Evolutionary conservation across 2,888 invertebrate species (phyloP), one percentile per base, ranked within the genome.

Genomic region (Callyntrura guangdongensis): DNA sequence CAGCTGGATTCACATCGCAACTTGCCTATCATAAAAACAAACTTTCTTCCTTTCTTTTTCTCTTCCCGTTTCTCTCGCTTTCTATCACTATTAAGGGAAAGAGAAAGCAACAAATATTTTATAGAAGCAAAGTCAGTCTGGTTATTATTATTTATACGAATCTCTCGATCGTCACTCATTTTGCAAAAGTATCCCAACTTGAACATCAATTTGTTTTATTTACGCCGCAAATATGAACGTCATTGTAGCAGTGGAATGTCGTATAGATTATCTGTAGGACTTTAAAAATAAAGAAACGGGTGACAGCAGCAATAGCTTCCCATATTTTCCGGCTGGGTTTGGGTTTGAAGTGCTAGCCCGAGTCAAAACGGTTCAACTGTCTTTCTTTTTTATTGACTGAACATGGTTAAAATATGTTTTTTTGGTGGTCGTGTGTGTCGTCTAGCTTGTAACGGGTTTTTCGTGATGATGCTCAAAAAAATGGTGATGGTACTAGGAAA

Each of bases 1-100:
- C 86, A 74, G 49, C 77, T 64, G 61, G 64, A 86, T 86, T 86
- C 86, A 59, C 77, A 86, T 77, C 56, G 59, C 45, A 77, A 61
- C 36, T 74, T 20, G 45, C 1, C 45, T 59, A 77, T 25, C 86
- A 59, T 74, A 86, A 86, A 49, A 79, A 56, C 11, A 25, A 27
- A 64, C 45, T 82, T 82, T 79, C 14, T 56, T 2, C 0, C 17
- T 11, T 36, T 72, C 3, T 61, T 20, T 1, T 22, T 74, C 47
- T 74, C 47, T 20, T 74, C 20, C 11, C 36, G 36, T 61, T 17
- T n/a, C 56, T n/a, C 8, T 22, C n/a, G 4, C 27, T n/a, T n/a
- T n/a, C n/a, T 14, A 0, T 74, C 14, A 22, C 20, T 74, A 14
- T 9, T 9, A 9, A 12, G 53, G n/a, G 3, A 12, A 3, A 12